Evolutionary conservation across 1,140 invertebrate genomes (phyloP), one percentile per base, ranked within the genome.

Genomic region (Ceratina calcarata): DNA sequence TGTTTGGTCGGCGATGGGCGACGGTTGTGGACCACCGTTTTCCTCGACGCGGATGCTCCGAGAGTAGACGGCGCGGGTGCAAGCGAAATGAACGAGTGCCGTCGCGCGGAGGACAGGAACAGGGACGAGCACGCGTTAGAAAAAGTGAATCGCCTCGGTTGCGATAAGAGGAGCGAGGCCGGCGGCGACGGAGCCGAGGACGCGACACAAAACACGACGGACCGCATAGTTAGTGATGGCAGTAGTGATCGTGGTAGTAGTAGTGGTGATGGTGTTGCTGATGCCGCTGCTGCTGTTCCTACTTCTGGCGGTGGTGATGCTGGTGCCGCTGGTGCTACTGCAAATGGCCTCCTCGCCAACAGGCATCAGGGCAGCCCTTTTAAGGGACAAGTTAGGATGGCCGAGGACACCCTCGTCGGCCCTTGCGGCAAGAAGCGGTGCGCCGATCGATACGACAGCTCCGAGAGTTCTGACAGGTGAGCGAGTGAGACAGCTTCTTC

Each of bases 391-490:
- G 89, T 92, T 79, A 88, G 86, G 81, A 87, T 67, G 76, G 89
- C 88, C 73, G 89, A 92, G 75, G 89, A 90, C 70, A 88, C 78
- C 75, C 82, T 86, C 62, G 84, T 89, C 71, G 91, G 91, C 60
- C 88, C 91, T 81, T 95, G 94, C 90, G 95, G 96, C 91, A 97
- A 97, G 94, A 97, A 96, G 93, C 94, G 96, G 92, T 97, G 96
- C 93, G 94, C 96, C 89, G 96, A 97, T 95, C 94, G 96, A 94
- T 97, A 97, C 94, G 96, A 97, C 94, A 97, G 96, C 92, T 97
- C 96, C 87, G 96, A 97, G 93, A 97, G 96, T 91, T 97, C 96
- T 93, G 96, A 97, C 96, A 97, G 96, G 96, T 97, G 92, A 94
- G 94, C 84, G 83, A 84, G 81, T 82, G 82, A 83, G 74, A 64